Percentiles rank a stretch among this genome's conserved stretches.
Conservation (phyloP, 2,888 invertebrate species). For the Eucera pruinosa region DNA sequence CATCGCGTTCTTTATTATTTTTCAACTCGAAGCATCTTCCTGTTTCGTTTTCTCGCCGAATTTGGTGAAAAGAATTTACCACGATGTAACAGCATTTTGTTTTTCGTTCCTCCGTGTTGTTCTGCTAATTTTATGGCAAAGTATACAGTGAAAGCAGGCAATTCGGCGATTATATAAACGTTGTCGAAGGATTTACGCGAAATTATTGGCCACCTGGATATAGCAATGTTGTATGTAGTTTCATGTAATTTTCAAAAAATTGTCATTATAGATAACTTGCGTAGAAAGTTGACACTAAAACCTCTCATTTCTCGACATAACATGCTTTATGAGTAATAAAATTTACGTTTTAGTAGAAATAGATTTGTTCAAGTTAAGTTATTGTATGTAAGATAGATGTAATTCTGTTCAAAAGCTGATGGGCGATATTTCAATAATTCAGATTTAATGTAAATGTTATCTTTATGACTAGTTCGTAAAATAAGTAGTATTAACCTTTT, state of each 20-base stretch:
- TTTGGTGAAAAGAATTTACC: not conserved
- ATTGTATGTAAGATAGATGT: too few relatives aligned
- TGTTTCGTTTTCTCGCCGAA: conserved; percentile 12
- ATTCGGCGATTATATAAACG: not conserved
- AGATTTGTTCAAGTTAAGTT: not conserved
- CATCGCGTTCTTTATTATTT: conserved; percentile 56
- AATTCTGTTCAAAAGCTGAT: too few relatives aligned
- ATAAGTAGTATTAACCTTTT: too few relatives aligned
- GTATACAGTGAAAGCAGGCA: not conserved
- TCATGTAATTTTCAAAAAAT: not conserved
- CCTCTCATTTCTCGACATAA: not conserved
- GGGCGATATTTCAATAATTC: not conserved
- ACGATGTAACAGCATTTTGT: not conserved
- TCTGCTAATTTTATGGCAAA: not conserved
- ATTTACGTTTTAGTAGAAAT: not conserved
- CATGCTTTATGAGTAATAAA: not conserved
- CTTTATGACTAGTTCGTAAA: too few relatives aligned
- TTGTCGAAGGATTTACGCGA: too few relatives aligned
- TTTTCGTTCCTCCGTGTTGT: not conserved
- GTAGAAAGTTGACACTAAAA: not conserved
- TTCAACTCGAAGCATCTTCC: not conserved
- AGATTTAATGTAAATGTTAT: too few relatives aligned
- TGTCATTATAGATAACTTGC: not conserved
- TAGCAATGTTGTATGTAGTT: not conserved
- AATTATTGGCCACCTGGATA: not conserved